Evolutionary conservation across 1,140 invertebrate species (phyloP).

Genomic region (Elysia chlorotica): DNA sequence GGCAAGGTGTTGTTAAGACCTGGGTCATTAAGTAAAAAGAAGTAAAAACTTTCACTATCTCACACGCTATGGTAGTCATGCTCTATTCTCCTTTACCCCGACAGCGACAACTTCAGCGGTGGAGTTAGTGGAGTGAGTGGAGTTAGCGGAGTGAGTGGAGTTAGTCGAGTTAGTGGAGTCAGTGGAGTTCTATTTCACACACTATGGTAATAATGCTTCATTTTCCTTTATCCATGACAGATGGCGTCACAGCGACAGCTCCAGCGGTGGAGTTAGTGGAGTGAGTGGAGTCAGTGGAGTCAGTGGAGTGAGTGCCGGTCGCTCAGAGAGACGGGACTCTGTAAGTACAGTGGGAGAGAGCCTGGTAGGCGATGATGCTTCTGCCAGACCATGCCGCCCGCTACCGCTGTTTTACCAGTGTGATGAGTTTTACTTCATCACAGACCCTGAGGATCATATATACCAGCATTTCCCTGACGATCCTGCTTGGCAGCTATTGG

Average conservation of each 20-base stretch:
- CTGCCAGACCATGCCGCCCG: not conserved
- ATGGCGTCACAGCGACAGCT: constrained; percentile 21
- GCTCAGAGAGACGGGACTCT: constrained; percentile 13
- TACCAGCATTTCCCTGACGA: constrained; percentile 67
- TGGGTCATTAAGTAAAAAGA: too few species aligned
- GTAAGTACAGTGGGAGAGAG: constrained; percentile 24
- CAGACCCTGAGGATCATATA: constrained; percentile 66
- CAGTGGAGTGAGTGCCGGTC: too few species aligned
- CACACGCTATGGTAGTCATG: not conserved
- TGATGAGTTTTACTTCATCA: constrained; percentile 65
- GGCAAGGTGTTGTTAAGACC: too few species aligned
- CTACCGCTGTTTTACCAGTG: constrained; percentile 53
- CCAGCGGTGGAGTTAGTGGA: too few species aligned
- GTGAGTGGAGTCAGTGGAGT: not conserved
- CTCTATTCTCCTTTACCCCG: not conserved
- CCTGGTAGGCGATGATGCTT: constrained; percentile 21
- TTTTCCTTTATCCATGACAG: not conserved
- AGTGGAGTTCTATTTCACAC: too few species aligned
- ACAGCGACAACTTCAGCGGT: constrained; percentile 19
- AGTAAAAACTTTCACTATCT: too few species aligned
- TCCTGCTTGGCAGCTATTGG: constrained; percentile 66
- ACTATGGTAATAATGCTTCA: not conserved
- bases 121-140: too few species aligned
- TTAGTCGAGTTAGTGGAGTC: not conserved
- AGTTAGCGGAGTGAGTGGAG: not conserved